Evolutionary conservation across 2,888 invertebrate genomes (phyloP).

Genomic region (Drosophila aldrichi): DNA sequence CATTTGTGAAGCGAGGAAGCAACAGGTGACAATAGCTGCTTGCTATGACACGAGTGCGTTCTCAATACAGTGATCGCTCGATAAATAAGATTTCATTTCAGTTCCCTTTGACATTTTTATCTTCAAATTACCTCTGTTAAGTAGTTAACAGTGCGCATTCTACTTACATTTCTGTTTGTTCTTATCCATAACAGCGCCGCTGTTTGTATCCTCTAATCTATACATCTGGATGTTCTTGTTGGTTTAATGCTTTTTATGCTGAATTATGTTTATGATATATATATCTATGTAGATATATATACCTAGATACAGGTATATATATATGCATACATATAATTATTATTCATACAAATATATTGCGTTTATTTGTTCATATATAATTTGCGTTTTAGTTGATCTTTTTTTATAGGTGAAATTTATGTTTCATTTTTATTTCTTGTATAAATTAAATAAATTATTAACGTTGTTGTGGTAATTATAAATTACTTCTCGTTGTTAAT

Average conservation of each 20-base stretch:
- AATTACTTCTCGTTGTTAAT: constrained; percentile 52
- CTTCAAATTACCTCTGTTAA: not conserved
- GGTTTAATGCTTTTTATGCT: constrained; percentile 49
- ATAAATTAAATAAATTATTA: constrained; percentile 37
- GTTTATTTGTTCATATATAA: constrained; percentile 62
- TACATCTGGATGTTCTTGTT: constrained; percentile 79
- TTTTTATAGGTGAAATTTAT: not conserved
- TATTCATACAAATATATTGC: constrained; percentile 40
- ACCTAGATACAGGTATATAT: constrained; percentile 25
- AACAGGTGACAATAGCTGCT: constrained; percentile 29
- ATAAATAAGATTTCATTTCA: not conserved
- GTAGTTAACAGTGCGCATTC: not conserved
- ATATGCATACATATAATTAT: constrained; percentile 10
- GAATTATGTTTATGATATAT: constrained; percentile 28
- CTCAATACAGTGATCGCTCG: not conserved
- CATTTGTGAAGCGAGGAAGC: constrained; percentile 15
- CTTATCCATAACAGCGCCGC: constrained; percentile 85
- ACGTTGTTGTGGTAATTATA: constrained; percentile 33
- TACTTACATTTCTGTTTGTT: constrained; percentile 85
- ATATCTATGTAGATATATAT: constrained; percentile 13
- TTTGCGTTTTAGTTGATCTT: constrained; percentile 54
- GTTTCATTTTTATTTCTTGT: constrained; percentile 12
- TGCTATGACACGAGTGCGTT: constrained; percentile 13
- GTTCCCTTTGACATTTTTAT: too few species aligned
- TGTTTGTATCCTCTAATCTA: constrained; percentile 84